phyloP scores from a whole-genome alignment of 2,113 vertebrate genomes.

The Festucalex cinctus region DNA sequence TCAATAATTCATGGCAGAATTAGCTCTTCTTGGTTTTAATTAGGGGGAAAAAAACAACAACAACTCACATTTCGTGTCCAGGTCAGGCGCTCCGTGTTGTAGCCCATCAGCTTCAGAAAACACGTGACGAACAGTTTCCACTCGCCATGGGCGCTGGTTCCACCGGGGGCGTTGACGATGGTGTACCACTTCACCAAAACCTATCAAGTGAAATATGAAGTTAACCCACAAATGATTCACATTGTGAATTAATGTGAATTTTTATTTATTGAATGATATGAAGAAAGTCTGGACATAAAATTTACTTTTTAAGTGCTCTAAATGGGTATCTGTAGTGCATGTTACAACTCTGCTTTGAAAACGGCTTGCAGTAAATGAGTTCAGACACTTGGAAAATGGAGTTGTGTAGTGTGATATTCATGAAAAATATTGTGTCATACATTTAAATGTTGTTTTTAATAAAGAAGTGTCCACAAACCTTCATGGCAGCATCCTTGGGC shows the following conservation, averaged over 20 bases:
- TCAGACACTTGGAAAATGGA: too few species aligned
- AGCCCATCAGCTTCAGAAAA: constrained; percentile 96
- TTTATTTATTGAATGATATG: neutral
- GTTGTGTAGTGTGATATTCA: too few species aligned
- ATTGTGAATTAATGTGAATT: neutral
- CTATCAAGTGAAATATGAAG: constrained; percentile 25
- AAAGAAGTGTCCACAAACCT: constrained; percentile 66
- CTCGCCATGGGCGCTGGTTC: constrained; percentile 87
- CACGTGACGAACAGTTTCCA: constrained; percentile 95
- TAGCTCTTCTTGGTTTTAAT: neutral
- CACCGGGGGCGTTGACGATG: constrained; percentile 90
- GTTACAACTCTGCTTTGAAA: too few species aligned
- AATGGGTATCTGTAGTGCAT: too few species aligned
- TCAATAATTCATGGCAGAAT: neutral
- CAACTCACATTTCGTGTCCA: constrained; percentile 89
- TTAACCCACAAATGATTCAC: neutral
- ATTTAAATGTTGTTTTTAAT: neutral
- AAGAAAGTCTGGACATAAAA: too few species aligned
- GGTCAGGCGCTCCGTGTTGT: constrained; percentile 88
- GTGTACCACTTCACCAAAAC: constrained; percentile 95
- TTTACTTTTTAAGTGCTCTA: too few species aligned
- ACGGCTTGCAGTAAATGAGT: too few species aligned
- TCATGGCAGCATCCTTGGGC: constrained; percentile 89
- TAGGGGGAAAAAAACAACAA: neutral
- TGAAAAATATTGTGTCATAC: neutral